phyloP scores from a whole-genome alignment of 2,888 invertebrate species.

The Ctenicera cuprea region DNA sequence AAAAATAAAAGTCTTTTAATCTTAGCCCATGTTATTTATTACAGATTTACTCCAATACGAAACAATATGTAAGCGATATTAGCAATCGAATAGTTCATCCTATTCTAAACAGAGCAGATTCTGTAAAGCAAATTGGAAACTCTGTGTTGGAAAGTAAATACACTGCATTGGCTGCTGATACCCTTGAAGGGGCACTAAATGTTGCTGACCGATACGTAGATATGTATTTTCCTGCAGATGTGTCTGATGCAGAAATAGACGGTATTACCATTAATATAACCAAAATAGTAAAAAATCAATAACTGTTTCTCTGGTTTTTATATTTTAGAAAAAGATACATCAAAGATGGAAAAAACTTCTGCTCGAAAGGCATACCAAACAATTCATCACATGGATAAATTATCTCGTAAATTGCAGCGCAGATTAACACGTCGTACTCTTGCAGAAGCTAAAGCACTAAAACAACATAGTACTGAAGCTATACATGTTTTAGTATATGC shows the following conservation, averaged over 20 bases:
- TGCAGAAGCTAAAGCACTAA: constrained; percentile 86
- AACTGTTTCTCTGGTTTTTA: too few relatives aligned
- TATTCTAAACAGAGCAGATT: constrained; percentile 86
- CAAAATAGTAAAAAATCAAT: too few relatives aligned
- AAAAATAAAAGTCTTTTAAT: too few relatives aligned
- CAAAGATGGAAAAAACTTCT: constrained; percentile 58
- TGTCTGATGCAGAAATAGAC: constrained; percentile 77
- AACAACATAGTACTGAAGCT: constrained; percentile 84
- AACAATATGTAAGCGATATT: constrained; percentile 80
- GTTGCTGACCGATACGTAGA: constrained; percentile 89
- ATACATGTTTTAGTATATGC: constrained; percentile 86
- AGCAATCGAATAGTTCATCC: constrained; percentile 78
- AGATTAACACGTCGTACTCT: constrained; percentile 86
- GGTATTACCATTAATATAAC: constrained; percentile 75
- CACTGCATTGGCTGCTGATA: constrained; percentile 84
- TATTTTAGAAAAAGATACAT: constrained; percentile 19
- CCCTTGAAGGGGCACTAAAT: constrained; percentile 83
- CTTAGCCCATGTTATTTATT: constrained; percentile 57
- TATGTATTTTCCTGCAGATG: constrained; percentile 84
- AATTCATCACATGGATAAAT: constrained; percentile 85
- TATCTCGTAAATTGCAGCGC: constrained; percentile 85
- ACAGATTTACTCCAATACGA: constrained; percentile 87
- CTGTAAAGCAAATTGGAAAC: constrained; percentile 85
- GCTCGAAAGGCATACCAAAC: constrained; percentile 82
- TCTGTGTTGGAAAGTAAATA: constrained; percentile 83